Percentiles rank a stretch among this genome's conserved stretches.
These are phyloP conservation scores for Solenodon paradoxus DNA, from an alignment of 2,113 vertebrate genomes.

Conservation along the genomic window DNA sequence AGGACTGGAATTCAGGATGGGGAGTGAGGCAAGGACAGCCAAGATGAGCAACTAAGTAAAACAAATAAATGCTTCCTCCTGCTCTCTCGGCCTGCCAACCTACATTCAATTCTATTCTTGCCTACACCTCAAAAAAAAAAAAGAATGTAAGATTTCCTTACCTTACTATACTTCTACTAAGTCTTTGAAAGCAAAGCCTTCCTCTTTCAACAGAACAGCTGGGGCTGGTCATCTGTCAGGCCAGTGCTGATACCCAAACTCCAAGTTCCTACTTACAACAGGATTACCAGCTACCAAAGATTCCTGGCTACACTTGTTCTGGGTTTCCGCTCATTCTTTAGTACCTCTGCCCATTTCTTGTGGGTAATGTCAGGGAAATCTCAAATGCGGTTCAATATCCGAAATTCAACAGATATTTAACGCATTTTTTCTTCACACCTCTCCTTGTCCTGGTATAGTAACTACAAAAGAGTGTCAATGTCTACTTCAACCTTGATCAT, in stretches of 20 bases:
- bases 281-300: not conserved
- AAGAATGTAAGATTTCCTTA: too few relatives aligned
- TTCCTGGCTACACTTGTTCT: not conserved
- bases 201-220: not conserved
- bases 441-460: not conserved
- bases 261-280: rapidly evolving
- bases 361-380: not conserved
- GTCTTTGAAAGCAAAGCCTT: not conserved
- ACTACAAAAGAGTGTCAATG: not conserved
- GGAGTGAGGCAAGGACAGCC: too few relatives aligned
- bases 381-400: not conserved
- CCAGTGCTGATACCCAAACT: not conserved
- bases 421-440: not conserved
- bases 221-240: not conserved
- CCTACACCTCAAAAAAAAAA: too few relatives aligned
- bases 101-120: too few relatives aligned
- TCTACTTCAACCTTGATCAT: not conserved
- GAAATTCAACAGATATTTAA: not conserved
- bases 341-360: not conserved
- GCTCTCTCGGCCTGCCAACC: too few relatives aligned
- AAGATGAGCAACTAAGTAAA: too few relatives aligned
- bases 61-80: too few relatives aligned
- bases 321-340: not conserved
- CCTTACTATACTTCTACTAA: not conserved
- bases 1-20: too few relatives aligned